Evolutionary conservation across 1,140 invertebrate species (phyloP).

Genomic region (Ostrea edulis): DNA sequence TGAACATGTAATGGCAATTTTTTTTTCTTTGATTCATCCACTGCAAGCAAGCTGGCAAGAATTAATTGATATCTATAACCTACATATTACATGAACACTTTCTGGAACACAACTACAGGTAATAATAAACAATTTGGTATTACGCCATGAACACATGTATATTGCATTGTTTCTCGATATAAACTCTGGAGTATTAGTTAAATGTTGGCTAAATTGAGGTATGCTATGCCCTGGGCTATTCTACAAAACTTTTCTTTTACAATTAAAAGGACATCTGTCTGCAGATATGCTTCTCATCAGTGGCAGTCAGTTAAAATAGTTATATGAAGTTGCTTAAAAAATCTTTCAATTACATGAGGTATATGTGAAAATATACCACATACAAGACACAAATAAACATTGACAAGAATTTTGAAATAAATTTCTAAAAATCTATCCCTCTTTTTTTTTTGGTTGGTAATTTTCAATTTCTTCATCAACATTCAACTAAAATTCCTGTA

Average conservation of each 20-base stretch:
- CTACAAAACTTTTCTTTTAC: neutral
- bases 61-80: neutral
- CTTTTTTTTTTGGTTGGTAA: too few species aligned
- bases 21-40: too few species aligned
- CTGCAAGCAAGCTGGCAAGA: neutral
- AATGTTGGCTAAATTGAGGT: neutral
- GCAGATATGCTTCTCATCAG: too few species aligned
- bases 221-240: neutral
- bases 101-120: neutral
- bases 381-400: too few species aligned
- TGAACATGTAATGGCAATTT: too few species aligned
- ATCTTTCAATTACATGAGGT: neutral
- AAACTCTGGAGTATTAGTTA: neutral
- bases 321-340: too few species aligned
- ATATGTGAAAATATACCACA: neutral
- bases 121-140: neutral
- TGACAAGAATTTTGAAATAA: too few species aligned
- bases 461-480: too few species aligned
- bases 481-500: too few species aligned
- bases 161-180: neutral
- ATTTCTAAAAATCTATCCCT: too few species aligned
- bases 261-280: too few species aligned
- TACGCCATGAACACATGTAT: conserved; percentile 21
- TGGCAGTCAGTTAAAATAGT: too few species aligned
- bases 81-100: conserved; percentile 14